Evolutionary conservation across 2,797 vertebrate species (phyloP).

Genomic region (Neoniphon sammara): DNA sequence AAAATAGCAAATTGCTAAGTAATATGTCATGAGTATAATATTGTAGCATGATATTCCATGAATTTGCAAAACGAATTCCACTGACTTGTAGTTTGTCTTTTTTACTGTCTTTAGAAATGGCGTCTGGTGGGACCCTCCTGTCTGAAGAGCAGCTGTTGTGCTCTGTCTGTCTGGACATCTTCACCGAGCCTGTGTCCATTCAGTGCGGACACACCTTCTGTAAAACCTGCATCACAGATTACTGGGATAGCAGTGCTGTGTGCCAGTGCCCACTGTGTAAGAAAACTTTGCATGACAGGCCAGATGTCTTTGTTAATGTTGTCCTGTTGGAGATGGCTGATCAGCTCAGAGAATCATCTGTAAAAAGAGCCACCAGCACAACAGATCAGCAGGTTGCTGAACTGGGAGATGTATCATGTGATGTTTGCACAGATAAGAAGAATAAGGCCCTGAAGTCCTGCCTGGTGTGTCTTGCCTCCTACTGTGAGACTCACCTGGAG

Average conservation of each 20-base stretch:
- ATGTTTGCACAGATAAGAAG: slow-evolving; percentile 19
- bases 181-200: not conserved
- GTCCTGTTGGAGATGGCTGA: slow-evolving; percentile 15
- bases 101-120: not conserved
- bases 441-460: slow-evolving; percentile 11
- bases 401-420: slow-evolving; percentile 11
- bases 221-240: not conserved
- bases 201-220: slow-evolving; percentile 4
- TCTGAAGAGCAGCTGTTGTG: not conserved
- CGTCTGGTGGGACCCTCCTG: not conserved
- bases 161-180: not conserved
- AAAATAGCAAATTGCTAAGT: too few relatives aligned
- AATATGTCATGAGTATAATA: not conserved
- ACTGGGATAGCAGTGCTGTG: not conserved
- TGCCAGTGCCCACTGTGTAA: slow-evolving; percentile 24
- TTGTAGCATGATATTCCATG: not conserved
- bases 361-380: not conserved
- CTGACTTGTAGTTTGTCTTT: not conserved
- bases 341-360: not conserved
- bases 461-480: slow-evolving; percentile 6
- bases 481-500: slow-evolving; percentile 4
- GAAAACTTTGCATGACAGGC: not conserved
- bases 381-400: not conserved
- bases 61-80: not conserved
- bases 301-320: slow-evolving; percentile 15